Conservation (phyloP, 1,140 invertebrate species). For the Zaprionus davidi region DNA sequence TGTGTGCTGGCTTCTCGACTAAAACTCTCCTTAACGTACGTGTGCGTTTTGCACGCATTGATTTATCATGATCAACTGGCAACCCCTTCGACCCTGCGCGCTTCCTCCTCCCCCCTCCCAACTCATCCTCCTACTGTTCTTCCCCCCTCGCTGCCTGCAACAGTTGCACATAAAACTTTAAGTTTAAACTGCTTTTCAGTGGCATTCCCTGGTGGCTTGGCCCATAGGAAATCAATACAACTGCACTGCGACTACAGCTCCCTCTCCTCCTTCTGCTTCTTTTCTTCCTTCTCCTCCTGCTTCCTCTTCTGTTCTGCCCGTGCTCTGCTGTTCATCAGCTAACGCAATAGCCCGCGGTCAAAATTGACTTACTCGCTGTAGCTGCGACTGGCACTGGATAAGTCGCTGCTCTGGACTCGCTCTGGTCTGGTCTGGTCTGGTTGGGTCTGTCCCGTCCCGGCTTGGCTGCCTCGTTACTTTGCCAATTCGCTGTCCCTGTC, state of each 20-base stretch:
- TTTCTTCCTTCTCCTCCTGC: neutral
- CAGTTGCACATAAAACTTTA: conserved; percentile 64
- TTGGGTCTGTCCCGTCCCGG: no score
- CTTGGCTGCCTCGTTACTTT: conserved; percentile 58
- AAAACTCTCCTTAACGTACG: conserved; percentile 66
- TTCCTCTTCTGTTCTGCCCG: neutral
- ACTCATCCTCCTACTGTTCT: neutral
- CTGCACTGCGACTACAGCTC: conserved; percentile 54
- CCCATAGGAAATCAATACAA: conserved; percentile 75
- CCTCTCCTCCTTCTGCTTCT: neutral
- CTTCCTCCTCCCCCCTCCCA: neutral
- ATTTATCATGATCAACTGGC: conserved; percentile 82
- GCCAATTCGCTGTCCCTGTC: conserved; percentile 41
- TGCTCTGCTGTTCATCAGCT: conserved; percentile 69
- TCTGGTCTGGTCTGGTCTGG: neutral
- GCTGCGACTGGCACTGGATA: conserved; percentile 17
- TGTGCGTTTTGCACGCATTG: conserved; percentile 82
- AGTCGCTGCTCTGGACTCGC: conserved; percentile 20
- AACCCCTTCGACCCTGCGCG: conserved; percentile 51
- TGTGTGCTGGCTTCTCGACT: conserved; percentile 44
- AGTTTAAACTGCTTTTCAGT: conserved; percentile 67
- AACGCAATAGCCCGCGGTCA: conserved; percentile 79
- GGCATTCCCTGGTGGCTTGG: conserved; percentile 39
- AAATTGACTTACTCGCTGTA: conserved; percentile 63
- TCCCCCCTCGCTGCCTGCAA: conserved; percentile 14